These are phyloP conservation scores for Cairina moschata DNA, from an alignment of 2,113 vertebrate species.

Conservation along the genomic window DNA sequence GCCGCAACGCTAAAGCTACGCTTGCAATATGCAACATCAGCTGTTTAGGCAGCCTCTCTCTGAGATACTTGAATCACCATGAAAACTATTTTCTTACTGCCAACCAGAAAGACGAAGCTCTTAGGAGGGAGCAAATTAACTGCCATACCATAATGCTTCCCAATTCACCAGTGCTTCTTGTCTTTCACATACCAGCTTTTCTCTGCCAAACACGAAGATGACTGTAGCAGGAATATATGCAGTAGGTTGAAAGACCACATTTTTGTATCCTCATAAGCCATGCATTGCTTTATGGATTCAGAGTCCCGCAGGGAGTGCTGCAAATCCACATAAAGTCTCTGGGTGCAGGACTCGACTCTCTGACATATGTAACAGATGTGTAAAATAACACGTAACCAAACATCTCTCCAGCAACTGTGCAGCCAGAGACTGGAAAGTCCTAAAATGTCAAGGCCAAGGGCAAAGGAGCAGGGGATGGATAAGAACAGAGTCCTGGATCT, in stretches of 20 bases:
- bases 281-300: conserved; percentile 23
- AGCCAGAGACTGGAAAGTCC: not conserved
- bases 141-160: not conserved
- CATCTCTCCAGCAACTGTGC: not conserved
- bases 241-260: conserved; percentile 45
- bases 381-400: conserved; percentile 16
- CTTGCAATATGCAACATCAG: not conserved
- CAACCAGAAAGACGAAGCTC: not conserved
- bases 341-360: conserved; percentile 8
- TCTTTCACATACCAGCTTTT: not conserved
- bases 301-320: conserved; percentile 18
- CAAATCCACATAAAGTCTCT: conserved; percentile 15
- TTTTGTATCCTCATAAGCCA: conserved; percentile 41
- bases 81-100: not conserved
- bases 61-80: not conserved
- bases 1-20: not conserved
- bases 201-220: not conserved
- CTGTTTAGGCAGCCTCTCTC: not conserved
- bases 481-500: not conserved
- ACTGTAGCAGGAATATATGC: not conserved
- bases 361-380: conserved; percentile 2
- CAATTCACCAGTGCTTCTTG: not conserved
- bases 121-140: not conserved
- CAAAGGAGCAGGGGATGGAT: not conserved
- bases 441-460: not conserved